Percentiles rank a stretch among this genome's conserved stretches.
phyloP scores from a whole-genome alignment of 35 echinoderm and acorn worm genomes.

The Anneissia japonica region DNA sequence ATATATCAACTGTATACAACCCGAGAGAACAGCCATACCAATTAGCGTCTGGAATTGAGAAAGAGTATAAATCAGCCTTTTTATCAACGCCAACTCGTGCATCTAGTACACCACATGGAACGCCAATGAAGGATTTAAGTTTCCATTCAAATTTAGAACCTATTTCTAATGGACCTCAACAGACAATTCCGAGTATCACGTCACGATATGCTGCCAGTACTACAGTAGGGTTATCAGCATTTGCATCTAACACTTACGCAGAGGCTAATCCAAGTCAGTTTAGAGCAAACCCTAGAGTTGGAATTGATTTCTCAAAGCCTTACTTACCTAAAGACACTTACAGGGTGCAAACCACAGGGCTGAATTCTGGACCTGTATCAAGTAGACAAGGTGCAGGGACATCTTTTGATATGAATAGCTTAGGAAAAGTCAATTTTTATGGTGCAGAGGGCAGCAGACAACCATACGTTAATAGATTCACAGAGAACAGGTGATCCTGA shows the following conservation, averaged over 20 bases:
- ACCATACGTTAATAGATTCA: not conserved
- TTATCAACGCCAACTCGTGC: constrained; percentile 51
- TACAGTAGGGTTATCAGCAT: not conserved
- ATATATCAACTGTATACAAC: not conserved
- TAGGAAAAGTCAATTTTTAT: not conserved
- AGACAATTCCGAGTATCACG: not conserved
- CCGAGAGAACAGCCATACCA: not conserved
- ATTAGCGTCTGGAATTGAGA: constrained; percentile 12
- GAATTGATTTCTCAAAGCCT: not conserved
- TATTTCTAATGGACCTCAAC: not conserved
- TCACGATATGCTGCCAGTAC: not conserved
- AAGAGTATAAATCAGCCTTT: constrained; percentile 11
- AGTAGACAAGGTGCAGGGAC: not conserved
- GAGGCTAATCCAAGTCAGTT: not conserved
- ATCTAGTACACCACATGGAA: constrained; percentile 78
- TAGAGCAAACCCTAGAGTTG: not conserved
- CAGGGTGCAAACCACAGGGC: not conserved
- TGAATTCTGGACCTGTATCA: not conserved
- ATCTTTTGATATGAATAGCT: not conserved
- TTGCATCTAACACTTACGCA: not conserved
- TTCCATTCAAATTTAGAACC: constrained; percentile 33
- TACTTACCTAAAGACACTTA: not conserved
- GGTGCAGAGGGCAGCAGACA: not conserved
- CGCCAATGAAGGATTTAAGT: constrained; percentile 72
- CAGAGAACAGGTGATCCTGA: not conserved